Base-by-base conservation (phyloP, 2,888 invertebrate species). In the Balanococcus diminutus region DNA sequence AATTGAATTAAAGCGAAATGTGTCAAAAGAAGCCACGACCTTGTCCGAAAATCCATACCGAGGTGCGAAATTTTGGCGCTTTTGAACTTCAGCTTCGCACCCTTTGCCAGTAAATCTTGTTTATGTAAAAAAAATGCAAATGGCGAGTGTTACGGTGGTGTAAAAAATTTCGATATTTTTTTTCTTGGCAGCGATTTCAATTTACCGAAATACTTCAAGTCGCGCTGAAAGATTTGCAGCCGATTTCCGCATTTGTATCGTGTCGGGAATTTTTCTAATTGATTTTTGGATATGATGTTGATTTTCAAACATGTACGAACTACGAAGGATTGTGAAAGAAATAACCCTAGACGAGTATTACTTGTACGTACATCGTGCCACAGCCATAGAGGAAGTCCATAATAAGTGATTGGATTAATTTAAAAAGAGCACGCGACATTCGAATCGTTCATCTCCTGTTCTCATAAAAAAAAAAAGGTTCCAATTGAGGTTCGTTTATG, bases 361-460 rank as follows among this genome's bases (percentile, higher is more conserved):
- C 56, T n/a, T n/a, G 56, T 9, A 56, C 56, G 22, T 19, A 56
- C 28, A 61, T 61, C 25, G 28, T 31, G 56, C 22, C 56, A 22
- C 1, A 22, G 22, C 22, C n/a, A n/a, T n/a, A 19, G 22, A 67
- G 14, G 28, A 67, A 67, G 14, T 16, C 28, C 61, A 6, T 42
- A 42, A 67, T 67, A 67, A 67, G 28, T 67, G 28, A 67, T 67
- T 56, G 56, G 56, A 56, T 67, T 67, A 67, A 67, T 67, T 67
- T 67, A 56, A 67, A 67, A 28, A 67, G 28, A 67, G 67, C 67
- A 67, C 67, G 67, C 67, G 67, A 67, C 67, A 67, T 67, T 67
- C 67, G 67, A 31, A 56, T 56, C 56, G 22, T 67, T 67, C 67
- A 67, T 67, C 67, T 67, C 67, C 67, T 67, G 67, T 67, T 67